Evolutionary conservation across 2,113 vertebrate genomes (phyloP), one percentile per base, ranked within the genome.

Genomic region (Aegithalos caudatus): DNA sequence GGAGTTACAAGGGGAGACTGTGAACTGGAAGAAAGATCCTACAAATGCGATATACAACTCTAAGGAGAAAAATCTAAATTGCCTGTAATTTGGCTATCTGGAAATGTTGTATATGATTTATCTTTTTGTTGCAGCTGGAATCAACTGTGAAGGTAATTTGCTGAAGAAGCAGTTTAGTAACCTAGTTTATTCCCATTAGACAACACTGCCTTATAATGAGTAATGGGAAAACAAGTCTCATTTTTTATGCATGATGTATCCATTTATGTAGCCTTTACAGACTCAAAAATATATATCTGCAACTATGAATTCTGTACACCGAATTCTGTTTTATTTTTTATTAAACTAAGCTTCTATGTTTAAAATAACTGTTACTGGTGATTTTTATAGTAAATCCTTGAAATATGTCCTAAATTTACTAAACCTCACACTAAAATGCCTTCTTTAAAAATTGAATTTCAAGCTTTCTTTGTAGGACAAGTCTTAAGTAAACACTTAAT

Each of bases 81-180:
- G 16, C 21, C 31, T 90, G 31, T 91, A 90, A 94, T 90, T 90
- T 91, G 84, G 25, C 50, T 88, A 67, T 91, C 83, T 95, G 83
- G 40, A 94, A 78, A 62, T 76, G 37, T 93, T 70, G 48, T 73
- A 42, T 71, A 57, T 91, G 50, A 96, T 95, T 96, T 93, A 88
- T 95, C 69, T 95, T 87, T 91, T 65, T 84, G 47, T 88, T 92
- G 67, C 92, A 93, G 67, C 90, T 92, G 69, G 86, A 93, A 92
- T 91, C 71, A 90, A 23, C 88, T 91, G 74, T 69, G 61, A 96
- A 93, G 56, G 78, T 83, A 95, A 97, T 81, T 23, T 93, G 96
- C 95, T 95, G 94, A 96, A 94, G 67, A 88, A 90, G 96, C 95
- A 92, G 69, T 95, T 96, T 95, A 33, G 57, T 83, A 92, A 94